Conservation (phyloP, 2,797 vertebrate species). For the Liparis tanakae region DNA sequence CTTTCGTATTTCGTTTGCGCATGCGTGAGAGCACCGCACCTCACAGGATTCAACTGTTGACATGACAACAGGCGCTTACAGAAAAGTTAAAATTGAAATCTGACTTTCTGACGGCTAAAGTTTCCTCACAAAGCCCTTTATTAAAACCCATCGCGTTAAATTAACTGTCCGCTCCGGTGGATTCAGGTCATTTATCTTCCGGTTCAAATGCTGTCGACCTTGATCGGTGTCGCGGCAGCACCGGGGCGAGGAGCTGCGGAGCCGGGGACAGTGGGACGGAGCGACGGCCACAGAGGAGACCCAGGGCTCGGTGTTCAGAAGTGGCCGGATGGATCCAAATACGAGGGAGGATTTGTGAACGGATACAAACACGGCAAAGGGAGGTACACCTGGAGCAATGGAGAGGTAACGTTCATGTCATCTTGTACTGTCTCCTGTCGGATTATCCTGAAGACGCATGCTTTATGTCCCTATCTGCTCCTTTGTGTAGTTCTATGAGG, state of each 20-base stretch:
- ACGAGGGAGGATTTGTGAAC: constrained; percentile 82
- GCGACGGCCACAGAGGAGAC: not conserved
- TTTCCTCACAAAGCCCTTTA: not conserved
- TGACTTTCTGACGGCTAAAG: constrained; percentile 6
- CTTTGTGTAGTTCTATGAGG: constrained; percentile 82
- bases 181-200: not conserved
- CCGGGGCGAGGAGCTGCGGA: not conserved
- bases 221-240: not conserved
- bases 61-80: constrained; percentile 42
- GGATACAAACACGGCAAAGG: constrained; percentile 84
- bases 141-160: not conserved
- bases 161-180: accelerated
- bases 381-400: constrained; percentile 65
- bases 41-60: constrained; percentile 10
- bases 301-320: constrained; percentile 69
- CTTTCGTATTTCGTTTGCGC: constrained; percentile 18
- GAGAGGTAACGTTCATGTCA: constrained; percentile 57
- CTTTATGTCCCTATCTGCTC: not conserved
- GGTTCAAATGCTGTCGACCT: constrained; percentile 42
- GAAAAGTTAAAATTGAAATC: constrained; percentile 30
- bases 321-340: constrained; percentile 84
- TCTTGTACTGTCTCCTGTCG: not conserved
- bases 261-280: not conserved
- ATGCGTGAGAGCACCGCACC: constrained; percentile 28
- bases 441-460: not conserved